phyloP scores from a whole-genome alignment of 2,888 invertebrate genomes.

The Priocnemis perturbator region DNA sequence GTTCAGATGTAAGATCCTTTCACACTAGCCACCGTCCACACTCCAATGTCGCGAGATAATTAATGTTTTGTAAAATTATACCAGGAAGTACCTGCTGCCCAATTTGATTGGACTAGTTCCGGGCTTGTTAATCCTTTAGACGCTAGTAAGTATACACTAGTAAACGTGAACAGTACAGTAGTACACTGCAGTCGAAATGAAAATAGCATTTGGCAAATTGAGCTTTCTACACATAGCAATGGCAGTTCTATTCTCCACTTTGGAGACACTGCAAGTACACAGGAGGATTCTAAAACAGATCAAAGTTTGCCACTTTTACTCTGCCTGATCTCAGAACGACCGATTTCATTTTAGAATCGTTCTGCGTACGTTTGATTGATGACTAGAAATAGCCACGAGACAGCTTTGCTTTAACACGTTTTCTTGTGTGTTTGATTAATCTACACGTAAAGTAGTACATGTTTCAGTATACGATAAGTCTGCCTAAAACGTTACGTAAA shows the following conservation, averaged over 20 bases:
- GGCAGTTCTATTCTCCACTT: too few species aligned
- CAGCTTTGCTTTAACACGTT: slow-evolving; percentile 7
- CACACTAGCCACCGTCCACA: not conserved
- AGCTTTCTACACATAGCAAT: too few species aligned
- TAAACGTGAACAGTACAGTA: too few species aligned
- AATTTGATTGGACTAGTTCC: slow-evolving; percentile 86
- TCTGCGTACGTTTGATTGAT: too few species aligned
- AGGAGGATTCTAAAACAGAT: too few species aligned
- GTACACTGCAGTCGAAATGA: too few species aligned
- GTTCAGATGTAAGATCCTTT: slow-evolving; percentile 61
- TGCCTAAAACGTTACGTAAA: slow-evolving; percentile 36
- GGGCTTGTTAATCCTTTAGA: slow-evolving; percentile 85
- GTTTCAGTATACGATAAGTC: slow-evolving; percentile 9
- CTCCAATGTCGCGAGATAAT: slow-evolving; percentile 20
- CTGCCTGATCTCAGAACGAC: too few species aligned
- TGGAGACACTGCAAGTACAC: too few species aligned
- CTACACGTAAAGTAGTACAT: not conserved
- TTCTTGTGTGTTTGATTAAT: not conserved
- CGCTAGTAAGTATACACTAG: slow-evolving; percentile 68
- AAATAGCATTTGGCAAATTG: too few species aligned
- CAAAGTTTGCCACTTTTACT: too few species aligned
- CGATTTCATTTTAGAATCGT: too few species aligned
- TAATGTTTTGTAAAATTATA: slow-evolving; percentile 37
- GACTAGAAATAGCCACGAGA: too few species aligned
- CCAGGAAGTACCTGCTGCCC: slow-evolving; percentile 79